Evolutionary conservation across 2,888 invertebrate genomes (phyloP).

Genomic region (Lithophane semibrunnea): DNA sequence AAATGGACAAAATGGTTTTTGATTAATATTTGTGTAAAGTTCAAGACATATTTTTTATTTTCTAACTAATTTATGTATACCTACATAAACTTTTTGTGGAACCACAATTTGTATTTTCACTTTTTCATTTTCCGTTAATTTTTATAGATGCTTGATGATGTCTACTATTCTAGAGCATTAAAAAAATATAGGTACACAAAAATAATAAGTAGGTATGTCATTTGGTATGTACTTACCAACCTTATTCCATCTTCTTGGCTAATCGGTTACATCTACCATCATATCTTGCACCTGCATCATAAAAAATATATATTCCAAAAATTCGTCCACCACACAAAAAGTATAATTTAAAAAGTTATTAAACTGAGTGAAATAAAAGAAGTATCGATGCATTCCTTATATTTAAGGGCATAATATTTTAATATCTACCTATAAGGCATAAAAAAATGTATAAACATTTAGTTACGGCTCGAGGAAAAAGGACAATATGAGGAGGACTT

Average conservation of each 20-base stretch:
- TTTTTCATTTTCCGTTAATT: neutral
- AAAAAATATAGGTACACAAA: neutral
- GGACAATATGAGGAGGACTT: slow-evolving; percentile 83
- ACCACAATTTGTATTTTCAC: neutral
- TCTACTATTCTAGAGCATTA: neutral
- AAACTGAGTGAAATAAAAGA: slow-evolving; percentile 71
- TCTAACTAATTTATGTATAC: neutral
- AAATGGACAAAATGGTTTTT: neutral
- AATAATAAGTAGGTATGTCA: neutral
- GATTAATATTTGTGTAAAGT: neutral
- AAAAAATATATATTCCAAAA: slow-evolving; percentile 55
- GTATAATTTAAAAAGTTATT: slow-evolving; percentile 68
- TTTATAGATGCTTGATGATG: neutral
- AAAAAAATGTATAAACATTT: slow-evolving; percentile 87
- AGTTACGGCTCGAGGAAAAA: slow-evolving; percentile 86
- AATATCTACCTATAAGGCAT: slow-evolving; percentile 78
- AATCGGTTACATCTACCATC: slow-evolving; percentile 34
- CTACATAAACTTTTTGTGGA: neutral
- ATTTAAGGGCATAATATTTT: slow-evolving; percentile 82
- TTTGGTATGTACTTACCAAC: neutral
- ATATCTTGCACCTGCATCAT: slow-evolving; percentile 48
- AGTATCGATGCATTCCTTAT: slow-evolving; percentile 78
- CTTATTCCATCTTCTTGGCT: slow-evolving; percentile 15
- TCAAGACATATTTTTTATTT: neutral
- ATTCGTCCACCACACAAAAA: slow-evolving; percentile 50